Evolutionary conservation across 2,113 vertebrate species (phyloP).

Genomic region (Saguinus midas): DNA sequence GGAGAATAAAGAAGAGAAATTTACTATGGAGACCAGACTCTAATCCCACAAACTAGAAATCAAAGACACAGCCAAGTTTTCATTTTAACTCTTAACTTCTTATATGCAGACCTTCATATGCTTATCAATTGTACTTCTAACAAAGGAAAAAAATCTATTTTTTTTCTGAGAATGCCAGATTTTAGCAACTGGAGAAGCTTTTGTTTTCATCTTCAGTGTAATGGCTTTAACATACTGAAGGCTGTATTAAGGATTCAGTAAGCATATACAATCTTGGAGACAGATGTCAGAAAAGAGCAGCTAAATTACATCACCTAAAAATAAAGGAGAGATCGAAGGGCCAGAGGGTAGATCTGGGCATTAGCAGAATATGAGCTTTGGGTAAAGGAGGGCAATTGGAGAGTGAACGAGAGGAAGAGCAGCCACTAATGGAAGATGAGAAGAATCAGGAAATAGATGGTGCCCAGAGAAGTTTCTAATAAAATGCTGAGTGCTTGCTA

Average conservation of each 20-base stretch:
- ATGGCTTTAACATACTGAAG: neutral
- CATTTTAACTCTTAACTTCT: neutral
- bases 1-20: neutral
- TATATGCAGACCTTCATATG: neutral
- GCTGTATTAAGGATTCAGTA: neutral
- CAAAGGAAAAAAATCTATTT: neutral
- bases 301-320: neutral
- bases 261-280: neutral
- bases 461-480: neutral
- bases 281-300: neutral
- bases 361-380: neutral
- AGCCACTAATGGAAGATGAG: neutral
- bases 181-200: neutral
- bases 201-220: neutral
- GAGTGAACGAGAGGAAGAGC: neutral
- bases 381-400: neutral
- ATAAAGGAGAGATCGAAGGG: neutral
- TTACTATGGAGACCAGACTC: neutral
- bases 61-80: neutral
- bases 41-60: neutral
- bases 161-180: neutral
- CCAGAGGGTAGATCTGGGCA: too few species aligned
- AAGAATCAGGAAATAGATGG: neutral
- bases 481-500: neutral
- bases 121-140: neutral